Conservation (phyloP, 2,888 invertebrate species). For the Chrysomela aeneicollis region DNA sequence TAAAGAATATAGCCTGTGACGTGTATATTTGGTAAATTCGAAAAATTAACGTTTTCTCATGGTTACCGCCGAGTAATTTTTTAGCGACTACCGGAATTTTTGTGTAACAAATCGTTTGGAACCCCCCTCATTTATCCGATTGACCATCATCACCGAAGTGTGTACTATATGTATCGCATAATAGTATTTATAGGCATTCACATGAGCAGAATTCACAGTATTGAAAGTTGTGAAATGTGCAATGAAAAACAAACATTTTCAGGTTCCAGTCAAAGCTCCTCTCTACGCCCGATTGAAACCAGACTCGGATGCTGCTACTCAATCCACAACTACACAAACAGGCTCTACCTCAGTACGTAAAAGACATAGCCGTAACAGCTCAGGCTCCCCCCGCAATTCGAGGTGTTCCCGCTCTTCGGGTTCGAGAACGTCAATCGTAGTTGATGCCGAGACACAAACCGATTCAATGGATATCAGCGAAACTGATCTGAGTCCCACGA, state of each 20-base stretch:
- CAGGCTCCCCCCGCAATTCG: constrained; percentile 64
- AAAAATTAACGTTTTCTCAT: too few relatives aligned
- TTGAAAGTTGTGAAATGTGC: not conserved
- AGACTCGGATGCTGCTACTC: constrained; percentile 65
- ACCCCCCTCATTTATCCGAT: too few relatives aligned
- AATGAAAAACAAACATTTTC: constrained; percentile 27
- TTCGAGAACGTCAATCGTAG: constrained; percentile 57
- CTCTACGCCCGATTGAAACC: constrained; percentile 69
- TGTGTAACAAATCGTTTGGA: too few relatives aligned
- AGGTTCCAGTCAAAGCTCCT: constrained; percentile 68
- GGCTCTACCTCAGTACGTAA: constrained; percentile 63
- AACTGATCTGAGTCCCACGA: constrained; percentile 67
- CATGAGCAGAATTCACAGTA: too few relatives aligned
- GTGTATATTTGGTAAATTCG: too few relatives aligned
- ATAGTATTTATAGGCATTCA: too few relatives aligned
- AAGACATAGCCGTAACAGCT: constrained; percentile 69
- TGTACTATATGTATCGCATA: too few relatives aligned
- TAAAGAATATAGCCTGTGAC: too few relatives aligned
- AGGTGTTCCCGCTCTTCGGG: constrained; percentile 54
- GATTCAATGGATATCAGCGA: constrained; percentile 71
- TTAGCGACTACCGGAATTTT: too few relatives aligned
- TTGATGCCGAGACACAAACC: constrained; percentile 74
- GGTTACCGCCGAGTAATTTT: too few relatives aligned
- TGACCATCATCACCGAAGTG: too few relatives aligned
- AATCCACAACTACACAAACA: constrained; percentile 48